Conservation (phyloP, 1,140 invertebrate genomes). For the Gerris buenoi region DNA sequence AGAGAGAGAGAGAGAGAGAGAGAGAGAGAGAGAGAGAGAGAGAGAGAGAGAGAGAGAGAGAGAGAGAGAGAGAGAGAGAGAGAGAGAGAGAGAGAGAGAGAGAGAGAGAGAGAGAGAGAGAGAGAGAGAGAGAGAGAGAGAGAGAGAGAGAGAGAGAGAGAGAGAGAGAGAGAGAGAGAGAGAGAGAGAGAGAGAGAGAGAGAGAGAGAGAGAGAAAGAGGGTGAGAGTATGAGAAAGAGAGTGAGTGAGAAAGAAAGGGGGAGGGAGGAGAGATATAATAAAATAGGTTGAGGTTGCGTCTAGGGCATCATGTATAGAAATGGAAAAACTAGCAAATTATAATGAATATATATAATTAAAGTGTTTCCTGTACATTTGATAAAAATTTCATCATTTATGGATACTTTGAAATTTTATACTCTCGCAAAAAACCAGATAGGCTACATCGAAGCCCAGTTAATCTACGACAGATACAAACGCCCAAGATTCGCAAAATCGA, state of each 20-base stretch:
- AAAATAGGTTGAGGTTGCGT: not conserved
- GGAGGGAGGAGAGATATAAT: no score
- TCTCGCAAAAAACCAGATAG: no score
- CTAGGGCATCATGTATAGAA: no score
- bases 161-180: constrained; percentile 16
- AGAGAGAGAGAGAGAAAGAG: constrained; percentile 10
- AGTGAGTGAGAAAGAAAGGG: constrained; percentile 8
- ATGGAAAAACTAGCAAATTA: no score
- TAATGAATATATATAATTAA: no score
- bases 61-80: not conserved
- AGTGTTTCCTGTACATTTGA: no score
- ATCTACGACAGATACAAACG: no score
- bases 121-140: constrained; percentile 15
- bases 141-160: constrained; percentile 19
- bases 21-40: constrained; percentile 10
- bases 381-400: no score
- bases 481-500: no score
- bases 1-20: constrained; percentile 5
- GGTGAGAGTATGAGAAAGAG: constrained; percentile 10
- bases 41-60: constrained; percentile 13
- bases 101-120: constrained; percentile 8
- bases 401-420: no score
- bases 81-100: not conserved
- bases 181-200: constrained; percentile 18
- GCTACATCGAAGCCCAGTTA: no score